Evolutionary conservation across 2,797 vertebrate species (phyloP).

Genomic region (Poeciliopsis gracilis): DNA sequence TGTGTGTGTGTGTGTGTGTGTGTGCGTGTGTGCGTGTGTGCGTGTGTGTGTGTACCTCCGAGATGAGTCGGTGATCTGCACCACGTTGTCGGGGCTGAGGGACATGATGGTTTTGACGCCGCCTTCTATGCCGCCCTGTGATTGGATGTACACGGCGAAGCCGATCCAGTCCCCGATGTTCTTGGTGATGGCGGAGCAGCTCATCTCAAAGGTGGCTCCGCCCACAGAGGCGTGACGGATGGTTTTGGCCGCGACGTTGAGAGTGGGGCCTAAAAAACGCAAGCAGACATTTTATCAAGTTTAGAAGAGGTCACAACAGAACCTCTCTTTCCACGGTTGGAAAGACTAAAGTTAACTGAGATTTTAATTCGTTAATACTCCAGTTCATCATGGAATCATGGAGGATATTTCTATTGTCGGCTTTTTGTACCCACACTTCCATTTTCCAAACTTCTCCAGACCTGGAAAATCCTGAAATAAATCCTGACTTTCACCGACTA

Average conservation of each 20-base stretch:
- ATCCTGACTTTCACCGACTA: neutral
- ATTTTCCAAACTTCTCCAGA: neutral
- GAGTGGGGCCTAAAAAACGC: slow-evolving; percentile 78
- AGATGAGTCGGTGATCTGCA: slow-evolving; percentile 83
- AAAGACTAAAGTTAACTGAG: neutral
- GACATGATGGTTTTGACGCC: slow-evolving; percentile 84
- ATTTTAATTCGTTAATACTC: neutral
- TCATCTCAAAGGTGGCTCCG: slow-evolving; percentile 95
- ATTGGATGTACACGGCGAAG: slow-evolving; percentile 88
- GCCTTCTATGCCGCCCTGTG: slow-evolving; percentile 76
- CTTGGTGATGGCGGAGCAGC: slow-evolving; percentile 82
- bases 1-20: neutral
- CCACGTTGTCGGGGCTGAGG: slow-evolving; percentile 87
- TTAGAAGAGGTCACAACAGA: slow-evolving; percentile 1
- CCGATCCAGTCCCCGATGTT: slow-evolving; percentile 83
- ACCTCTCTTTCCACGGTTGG: slow-evolving; percentile 10
- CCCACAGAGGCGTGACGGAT: slow-evolving; percentile 84
- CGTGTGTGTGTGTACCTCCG: slow-evolving; percentile 71
- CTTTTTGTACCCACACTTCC: neutral
- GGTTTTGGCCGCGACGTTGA: slow-evolving; percentile 84
- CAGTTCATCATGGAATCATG: neutral
- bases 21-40: neutral
- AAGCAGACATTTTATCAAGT: neutral
- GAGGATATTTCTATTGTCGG: neutral
- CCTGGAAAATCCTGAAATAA: neutral